Conservation (phyloP, 2,113 vertebrate species). For the Chionodraco myersi region DNA sequence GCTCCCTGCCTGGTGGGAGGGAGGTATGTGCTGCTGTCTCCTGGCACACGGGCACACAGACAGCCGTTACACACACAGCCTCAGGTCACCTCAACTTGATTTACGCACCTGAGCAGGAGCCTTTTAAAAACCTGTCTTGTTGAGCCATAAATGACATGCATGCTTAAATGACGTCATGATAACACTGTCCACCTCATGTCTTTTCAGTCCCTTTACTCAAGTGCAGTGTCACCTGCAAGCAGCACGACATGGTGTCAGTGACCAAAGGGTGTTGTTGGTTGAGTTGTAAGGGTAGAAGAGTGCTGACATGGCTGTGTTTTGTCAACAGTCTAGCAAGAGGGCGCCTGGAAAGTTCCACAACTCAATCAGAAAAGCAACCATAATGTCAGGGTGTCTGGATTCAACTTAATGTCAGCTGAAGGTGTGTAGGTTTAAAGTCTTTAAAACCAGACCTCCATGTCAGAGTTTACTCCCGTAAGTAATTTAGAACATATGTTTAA, state of each 20-base stretch:
- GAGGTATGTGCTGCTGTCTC: conserved; percentile 17
- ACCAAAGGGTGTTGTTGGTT: conserved; percentile 66
- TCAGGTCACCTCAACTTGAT: conserved; percentile 27
- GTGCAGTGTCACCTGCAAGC: conserved; percentile 42
- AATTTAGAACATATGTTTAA: conserved; percentile 6
- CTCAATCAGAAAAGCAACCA: conserved; percentile 35
- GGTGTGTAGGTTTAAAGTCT: conserved; percentile 23
- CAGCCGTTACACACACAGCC: conserved; percentile 47
- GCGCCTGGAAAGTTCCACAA: conserved; percentile 78
- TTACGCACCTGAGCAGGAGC: conserved; percentile 3
- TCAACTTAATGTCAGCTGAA: conserved; percentile 30
- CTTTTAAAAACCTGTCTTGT: conserved; percentile 7
- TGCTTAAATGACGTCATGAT: conserved; percentile 11
- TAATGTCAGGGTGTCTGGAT: conserved; percentile 48
- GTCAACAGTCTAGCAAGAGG: conserved; percentile 70
- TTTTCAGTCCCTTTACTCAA: conserved; percentile 7
- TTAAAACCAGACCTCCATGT: conserved; percentile 30
- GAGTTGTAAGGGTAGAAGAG: conserved; percentile 49
- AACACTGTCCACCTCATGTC: not conserved
- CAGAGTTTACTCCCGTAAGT: not conserved
- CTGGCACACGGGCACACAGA: conserved; percentile 43
- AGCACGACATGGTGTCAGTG: conserved; percentile 33
- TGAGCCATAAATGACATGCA: conserved; percentile 25
- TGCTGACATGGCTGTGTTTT: conserved; percentile 64
- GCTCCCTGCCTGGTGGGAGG: conserved; percentile 12